A percentile compares a stretch with the other conserved stretches of the same genome.
Conservation (phyloP, 2,797 vertebrate species). For the Rhynchonycteris naso region DNA sequence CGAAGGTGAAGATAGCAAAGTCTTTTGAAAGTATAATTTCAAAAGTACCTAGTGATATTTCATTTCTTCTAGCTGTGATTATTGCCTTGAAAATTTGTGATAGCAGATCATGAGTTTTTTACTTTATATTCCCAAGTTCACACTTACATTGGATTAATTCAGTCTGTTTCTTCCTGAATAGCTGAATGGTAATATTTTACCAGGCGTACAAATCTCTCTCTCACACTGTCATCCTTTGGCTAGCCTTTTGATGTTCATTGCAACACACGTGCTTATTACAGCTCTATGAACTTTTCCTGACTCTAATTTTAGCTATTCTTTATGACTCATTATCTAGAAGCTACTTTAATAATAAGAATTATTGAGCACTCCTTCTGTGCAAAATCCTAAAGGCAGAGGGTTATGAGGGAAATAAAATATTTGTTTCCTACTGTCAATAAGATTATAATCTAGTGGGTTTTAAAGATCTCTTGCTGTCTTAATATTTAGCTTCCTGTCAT, state of each 20-base stretch:
- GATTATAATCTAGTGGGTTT: conserved; percentile 8
- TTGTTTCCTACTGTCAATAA: background rate
- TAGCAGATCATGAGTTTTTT: background rate
- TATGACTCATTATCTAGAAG: conserved; percentile 52
- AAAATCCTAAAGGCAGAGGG: conserved; percentile 27
- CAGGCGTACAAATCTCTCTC: background rate
- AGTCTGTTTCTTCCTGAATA: conserved; percentile 18
- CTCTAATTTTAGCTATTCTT: conserved; percentile 55
- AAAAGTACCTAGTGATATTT: background rate
- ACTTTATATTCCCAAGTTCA: conserved; percentile 24
- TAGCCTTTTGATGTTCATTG: background rate
- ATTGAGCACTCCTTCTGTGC: conserved; percentile 1
- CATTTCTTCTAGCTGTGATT: background rate
- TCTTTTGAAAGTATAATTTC: conserved; percentile 48
- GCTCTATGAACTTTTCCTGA: background rate
- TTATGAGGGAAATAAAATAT: background rate
- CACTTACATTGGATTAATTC: conserved; percentile 15
- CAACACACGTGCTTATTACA: background rate
- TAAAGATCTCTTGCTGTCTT: background rate
- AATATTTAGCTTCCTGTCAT: background rate
- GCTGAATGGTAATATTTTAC: background rate
- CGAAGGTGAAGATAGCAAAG: background rate
- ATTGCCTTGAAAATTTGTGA: conserved; percentile 61
- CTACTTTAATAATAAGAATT: background rate
- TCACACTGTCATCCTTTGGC: background rate